Evolutionary conservation across 2,888 invertebrate genomes (phyloP), one percentile per base, ranked within the genome.

Genomic region (Neria commutata): DNA sequence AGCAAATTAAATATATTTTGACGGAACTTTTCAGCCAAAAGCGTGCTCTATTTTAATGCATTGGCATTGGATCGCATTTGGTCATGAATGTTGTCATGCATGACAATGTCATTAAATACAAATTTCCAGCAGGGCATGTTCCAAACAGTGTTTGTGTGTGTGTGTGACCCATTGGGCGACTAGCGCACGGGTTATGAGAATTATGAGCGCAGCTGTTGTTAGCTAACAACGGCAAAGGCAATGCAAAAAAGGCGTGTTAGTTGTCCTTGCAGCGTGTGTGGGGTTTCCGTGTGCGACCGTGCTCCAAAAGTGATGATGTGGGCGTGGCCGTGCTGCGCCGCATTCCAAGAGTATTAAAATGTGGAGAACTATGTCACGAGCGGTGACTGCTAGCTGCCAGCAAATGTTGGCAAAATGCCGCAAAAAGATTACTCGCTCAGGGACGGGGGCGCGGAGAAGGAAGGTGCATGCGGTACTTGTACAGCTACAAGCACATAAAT

Each of bases 151-250:
- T 24, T 11, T 17, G 46, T 45, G 19, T 11, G 34, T 26, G 42
- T 50, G n/a, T 33, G 21, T 45, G 29, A 5, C 19, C 19, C 8
- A 14, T 8, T 37, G 37, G 6, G 6, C 4, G 16, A 14, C 8
- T 14, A 47, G 57, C 57, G 52, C 24, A 19, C n/a, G n/a, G n/a
- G n/a, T 34, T 37, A 34, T 14, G 46, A 47, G 52, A 57, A 52
- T 51, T 51, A 57, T 57, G 56, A 57, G 17, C 47, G 37, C 33
- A 19, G 33, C 46, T 46, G 51, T 40, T 19, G 2, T n/a, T 26
- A 40, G 37, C 49, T n/a, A 34, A 6, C 46, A 29, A 33, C 37
- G 10, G 11, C 21, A 25, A 24, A 47, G 11, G 49, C 5, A 49
- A 48, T 16, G 29, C 16, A 49, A 19, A 42, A 42, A 17, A 42